Conservation (phyloP, 2,113 vertebrate genomes). For the Telmatochromis sp. region DNA sequence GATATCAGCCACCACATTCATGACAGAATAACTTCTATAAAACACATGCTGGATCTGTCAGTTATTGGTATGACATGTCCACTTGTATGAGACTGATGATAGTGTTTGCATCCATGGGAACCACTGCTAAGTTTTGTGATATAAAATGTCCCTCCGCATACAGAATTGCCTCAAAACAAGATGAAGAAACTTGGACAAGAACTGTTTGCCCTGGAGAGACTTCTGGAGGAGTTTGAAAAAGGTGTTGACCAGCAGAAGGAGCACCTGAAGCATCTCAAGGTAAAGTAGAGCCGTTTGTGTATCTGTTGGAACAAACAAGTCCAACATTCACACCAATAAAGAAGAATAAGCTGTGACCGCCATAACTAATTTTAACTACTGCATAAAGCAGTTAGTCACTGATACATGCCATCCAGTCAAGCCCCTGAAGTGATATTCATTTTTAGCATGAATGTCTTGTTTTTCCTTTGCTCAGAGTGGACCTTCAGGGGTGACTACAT, state of each 20-base stretch:
- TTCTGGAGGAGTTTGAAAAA: constrained; percentile 64
- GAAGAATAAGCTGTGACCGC: not conserved
- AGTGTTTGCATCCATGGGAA: not conserved
- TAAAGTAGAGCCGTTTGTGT: not conserved
- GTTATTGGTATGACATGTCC: constrained; percentile 33
- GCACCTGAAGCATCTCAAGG: constrained; percentile 62
- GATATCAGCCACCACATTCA: constrained; percentile 51
- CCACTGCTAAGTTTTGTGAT: not conserved
- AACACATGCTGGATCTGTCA: constrained; percentile 58
- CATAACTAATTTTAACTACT: not conserved
- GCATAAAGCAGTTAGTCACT: not conserved
- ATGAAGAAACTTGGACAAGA: constrained; percentile 61
- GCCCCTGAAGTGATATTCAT: not conserved
- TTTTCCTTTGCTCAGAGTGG: not conserved
- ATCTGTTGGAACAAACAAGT: not conserved
- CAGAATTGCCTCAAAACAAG: constrained; percentile 60
- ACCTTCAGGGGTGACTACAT: not conserved
- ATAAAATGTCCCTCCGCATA: not conserved
- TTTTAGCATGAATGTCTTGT: not conserved
- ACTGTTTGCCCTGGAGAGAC: constrained; percentile 30
- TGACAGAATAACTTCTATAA: constrained; percentile 50
- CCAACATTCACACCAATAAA: not conserved
- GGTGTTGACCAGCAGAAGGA: constrained; percentile 45
- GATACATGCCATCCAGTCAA: not conserved
- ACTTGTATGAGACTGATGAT: not conserved